Percentiles rank a stretch among this genome's conserved stretches.
phyloP scores from a whole-genome alignment of 2,888 invertebrate genomes.

The Rotaria socialis region DNA sequence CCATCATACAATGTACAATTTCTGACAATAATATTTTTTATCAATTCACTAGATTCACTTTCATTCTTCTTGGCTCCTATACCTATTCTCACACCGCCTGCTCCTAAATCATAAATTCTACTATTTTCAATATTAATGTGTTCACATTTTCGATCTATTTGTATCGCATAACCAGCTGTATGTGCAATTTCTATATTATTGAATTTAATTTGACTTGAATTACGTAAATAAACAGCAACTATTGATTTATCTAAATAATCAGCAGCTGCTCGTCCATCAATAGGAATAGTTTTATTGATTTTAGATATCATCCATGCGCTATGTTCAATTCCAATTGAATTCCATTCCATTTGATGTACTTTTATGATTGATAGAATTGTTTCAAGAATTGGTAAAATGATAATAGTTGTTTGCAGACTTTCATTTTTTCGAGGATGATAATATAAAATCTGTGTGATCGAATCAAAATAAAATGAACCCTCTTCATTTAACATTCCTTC shows the following conservation, averaged over 20 bases:
- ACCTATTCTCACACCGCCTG: conserved; percentile 12
- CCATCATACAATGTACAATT: not conserved
- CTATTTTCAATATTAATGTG: not conserved
- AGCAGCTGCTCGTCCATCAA: not conserved
- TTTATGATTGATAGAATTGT: not conserved
- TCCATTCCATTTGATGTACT: not conserved
- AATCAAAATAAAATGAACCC: conserved; percentile 20
- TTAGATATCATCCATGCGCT: not conserved
- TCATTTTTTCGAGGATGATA: not conserved
- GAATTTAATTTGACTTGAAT: not conserved
- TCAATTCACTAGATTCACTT: not conserved
- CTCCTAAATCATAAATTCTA: conserved; percentile 23
- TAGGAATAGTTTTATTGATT: not conserved
- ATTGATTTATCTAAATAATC: not conserved
- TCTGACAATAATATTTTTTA: not conserved
- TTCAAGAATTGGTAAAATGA: not conserved
- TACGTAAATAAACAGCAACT: not conserved
- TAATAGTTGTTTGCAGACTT: not conserved
- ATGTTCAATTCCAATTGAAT: not conserved
- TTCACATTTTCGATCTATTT: not conserved
- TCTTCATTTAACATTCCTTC: not conserved
- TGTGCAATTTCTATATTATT: not conserved
- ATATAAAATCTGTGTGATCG: not conserved
- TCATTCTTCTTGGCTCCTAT: too few species aligned
- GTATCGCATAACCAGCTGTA: conserved; percentile 25